phyloP scores from a whole-genome alignment of 2,888 invertebrate species.

The Teleogryllus oceanicus region DNA sequence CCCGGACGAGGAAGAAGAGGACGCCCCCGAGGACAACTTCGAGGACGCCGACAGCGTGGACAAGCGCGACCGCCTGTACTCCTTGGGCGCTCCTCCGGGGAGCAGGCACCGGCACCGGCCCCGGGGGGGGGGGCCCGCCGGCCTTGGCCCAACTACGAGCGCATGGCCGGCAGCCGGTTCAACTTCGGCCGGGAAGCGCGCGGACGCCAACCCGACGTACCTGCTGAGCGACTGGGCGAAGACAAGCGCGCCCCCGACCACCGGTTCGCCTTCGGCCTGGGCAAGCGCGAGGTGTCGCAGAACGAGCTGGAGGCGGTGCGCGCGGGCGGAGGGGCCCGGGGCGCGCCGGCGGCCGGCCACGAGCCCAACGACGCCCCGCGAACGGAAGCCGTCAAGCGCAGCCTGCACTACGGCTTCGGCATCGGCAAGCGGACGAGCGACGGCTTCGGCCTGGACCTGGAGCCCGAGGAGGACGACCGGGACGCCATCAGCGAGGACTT shows the following conservation, averaged over 20 bases:
- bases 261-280: conserved; percentile 51
- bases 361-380: conserved; percentile 26
- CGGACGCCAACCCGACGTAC: conserved; percentile 24
- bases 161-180: conserved; percentile 29
- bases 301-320: conserved; percentile 31
- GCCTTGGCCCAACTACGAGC: conserved; percentile 23
- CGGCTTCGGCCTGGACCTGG: neutral
- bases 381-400: conserved; percentile 30
- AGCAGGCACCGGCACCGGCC: no score
- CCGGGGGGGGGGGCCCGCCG: no score
- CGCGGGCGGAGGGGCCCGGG: conserved; percentile 24
- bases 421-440: conserved; percentile 49
- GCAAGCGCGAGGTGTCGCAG: conserved; percentile 49
- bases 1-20: conserved; percentile 28
- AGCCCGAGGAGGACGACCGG: conserved; percentile 24
- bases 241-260: conserved; percentile 32
- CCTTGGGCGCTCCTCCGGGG: no score
- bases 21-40: conserved; percentile 24
- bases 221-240: conserved; percentile 22
- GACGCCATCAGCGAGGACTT: conserved; percentile 29
- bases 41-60: conserved; percentile 29
- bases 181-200: conserved; percentile 37
- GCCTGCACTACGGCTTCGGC: conserved; percentile 51
- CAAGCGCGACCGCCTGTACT: conserved; percentile 39
- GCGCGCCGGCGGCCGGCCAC: neutral